Conservation (phyloP, 2,888 invertebrate genomes). For the Myathropa florea region DNA sequence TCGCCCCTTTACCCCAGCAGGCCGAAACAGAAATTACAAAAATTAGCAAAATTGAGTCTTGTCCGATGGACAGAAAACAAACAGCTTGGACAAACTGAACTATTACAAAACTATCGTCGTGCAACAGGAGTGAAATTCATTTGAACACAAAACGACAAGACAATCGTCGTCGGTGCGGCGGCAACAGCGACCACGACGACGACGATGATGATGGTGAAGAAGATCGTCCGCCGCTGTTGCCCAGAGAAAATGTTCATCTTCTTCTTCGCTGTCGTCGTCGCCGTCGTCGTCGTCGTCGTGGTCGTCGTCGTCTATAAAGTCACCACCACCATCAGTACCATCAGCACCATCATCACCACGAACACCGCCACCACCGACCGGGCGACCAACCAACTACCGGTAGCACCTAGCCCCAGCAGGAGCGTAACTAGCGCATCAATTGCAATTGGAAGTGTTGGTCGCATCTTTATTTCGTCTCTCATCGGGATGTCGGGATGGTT, state of each 20-base stretch:
- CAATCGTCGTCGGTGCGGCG: slow-evolving; percentile 77
- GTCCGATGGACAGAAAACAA: slow-evolving; percentile 80
- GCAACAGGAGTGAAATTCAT: slow-evolving; percentile 79
- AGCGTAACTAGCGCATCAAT: slow-evolving; percentile 67
- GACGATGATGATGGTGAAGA: slow-evolving; percentile 12
- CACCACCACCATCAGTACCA: slow-evolving; percentile 36
- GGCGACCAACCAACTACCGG: no score
- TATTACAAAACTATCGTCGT: slow-evolving; percentile 72
- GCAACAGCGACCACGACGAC: slow-evolving; percentile 55
- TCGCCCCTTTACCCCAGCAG: neutral
- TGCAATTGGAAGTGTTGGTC: slow-evolving; percentile 70
- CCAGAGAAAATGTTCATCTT: slow-evolving; percentile 16
- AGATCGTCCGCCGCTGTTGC: slow-evolving; percentile 27
- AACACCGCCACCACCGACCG: no score
- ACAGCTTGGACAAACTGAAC: slow-evolving; percentile 80
- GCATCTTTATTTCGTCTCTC: slow-evolving; percentile 70
- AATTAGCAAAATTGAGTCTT: slow-evolving; percentile 77
- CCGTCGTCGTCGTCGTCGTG: neutral
- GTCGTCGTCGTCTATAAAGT: slow-evolving; percentile 60
- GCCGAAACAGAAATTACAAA: slow-evolving; percentile 67
- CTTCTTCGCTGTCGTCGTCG: slow-evolving; percentile 1
- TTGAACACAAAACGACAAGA: slow-evolving; percentile 80
- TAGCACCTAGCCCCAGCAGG: slow-evolving; percentile 40
- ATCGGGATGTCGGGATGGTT: slow-evolving; percentile 49
- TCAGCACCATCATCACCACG: slow-evolving; percentile 15